These are phyloP conservation scores for Mixornis gularis DNA, from an alignment of 2,113 vertebrate genomes.

Conservation along the genomic window DNA sequence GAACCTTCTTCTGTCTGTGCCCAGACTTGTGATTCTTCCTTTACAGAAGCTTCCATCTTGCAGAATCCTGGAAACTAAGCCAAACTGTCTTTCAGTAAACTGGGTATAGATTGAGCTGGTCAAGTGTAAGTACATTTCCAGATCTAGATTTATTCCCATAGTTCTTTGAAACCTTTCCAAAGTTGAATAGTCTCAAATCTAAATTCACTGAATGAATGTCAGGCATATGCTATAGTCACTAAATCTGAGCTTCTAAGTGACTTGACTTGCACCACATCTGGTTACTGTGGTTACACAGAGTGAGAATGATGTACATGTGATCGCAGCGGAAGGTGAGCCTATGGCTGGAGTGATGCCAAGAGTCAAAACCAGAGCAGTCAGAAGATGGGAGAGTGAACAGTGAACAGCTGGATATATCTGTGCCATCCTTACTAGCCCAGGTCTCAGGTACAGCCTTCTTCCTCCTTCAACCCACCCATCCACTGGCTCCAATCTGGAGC, in stretches of 20 bases:
- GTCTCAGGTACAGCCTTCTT: background rate
- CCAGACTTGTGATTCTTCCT: background rate
- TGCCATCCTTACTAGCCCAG: background rate
- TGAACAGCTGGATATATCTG: background rate
- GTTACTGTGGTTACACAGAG: background rate
- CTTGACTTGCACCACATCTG: background rate
- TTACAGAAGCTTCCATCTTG: background rate
- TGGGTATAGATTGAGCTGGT: background rate
- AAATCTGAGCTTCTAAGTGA: background rate
- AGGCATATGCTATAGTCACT: background rate
- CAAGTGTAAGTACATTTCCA: background rate
- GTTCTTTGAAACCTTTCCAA: background rate
- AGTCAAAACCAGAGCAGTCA: background rate
- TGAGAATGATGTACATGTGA: background rate
- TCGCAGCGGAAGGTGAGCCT: background rate
- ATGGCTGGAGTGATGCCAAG: background rate
- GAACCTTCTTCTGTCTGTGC: background rate
- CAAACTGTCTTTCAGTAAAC: background rate
- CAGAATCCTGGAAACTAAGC: background rate
- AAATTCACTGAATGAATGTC: background rate
- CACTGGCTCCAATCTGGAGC: background rate
- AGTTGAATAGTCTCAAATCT: background rate
- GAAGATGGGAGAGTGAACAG: background rate
- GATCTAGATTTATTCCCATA: background rate
- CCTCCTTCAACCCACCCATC: background rate